Evolutionary conservation across 2,113 vertebrate species (phyloP), one percentile per base, ranked within the genome.

Genomic region (Shinisaurus crocodilurus): DNA sequence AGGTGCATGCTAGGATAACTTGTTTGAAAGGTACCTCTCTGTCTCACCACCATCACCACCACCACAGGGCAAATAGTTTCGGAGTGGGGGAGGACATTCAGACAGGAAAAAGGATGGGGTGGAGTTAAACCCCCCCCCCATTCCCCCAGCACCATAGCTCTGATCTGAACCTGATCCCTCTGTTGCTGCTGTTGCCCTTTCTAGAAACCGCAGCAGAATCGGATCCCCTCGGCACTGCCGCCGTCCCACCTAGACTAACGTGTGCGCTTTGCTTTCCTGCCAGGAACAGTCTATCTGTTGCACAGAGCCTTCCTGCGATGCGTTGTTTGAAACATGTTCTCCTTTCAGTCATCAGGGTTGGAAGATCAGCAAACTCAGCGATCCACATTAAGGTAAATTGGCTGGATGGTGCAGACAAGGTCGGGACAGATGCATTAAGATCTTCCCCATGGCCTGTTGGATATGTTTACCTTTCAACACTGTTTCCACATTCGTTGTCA

Each of bases 221-320:
- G 81, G 63, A 69, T 32, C 40, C 3, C n/a, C n/a, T n/a, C 27
- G 45, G 2, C 5, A 16, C 60, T 43, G 37, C 74, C 25, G 40
- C 5, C 12, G 37, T 6, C 63, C 32, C 29, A 40, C 40, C 45
- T 67, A 27, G 60, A 67, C 40, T 32, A 45, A 32, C 45, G 63
- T 45, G 60, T 89, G 87, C 80, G 70, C 83, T 0, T 2, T 16
- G 86, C 90, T n/a, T 60, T 91, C 70, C 85, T 94, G 91, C 94
- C 94, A 93, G 91, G 90, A 92, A 91, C 45, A 50, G n/a, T 91
- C 94, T 92, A 90, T 54, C 95, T 89, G 87, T 91, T 91, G 50
- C n/a, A n/a, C 91, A 27, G 89, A 76, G 91, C 87, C 25, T 5
- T 77, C 8, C 25, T 45, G 63, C 95, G 93, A 94, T 54, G 34